Conservation (phyloP, 2,797 vertebrate genomes). For the Fistularia commersonii region DNA sequence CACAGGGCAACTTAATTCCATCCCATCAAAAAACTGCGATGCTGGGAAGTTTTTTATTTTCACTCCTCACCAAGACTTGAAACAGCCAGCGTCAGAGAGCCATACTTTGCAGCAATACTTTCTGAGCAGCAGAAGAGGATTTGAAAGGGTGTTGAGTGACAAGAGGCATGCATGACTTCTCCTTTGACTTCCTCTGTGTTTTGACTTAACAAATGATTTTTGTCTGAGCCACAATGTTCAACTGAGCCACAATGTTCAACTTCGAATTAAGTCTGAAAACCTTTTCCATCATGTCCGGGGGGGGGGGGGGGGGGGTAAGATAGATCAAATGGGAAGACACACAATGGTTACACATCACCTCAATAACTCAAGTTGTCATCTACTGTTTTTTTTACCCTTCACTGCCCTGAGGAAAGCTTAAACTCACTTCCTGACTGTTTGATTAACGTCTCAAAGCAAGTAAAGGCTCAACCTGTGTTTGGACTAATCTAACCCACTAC, state of each 20-base stretch:
- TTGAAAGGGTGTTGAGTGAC: conserved; percentile 49
- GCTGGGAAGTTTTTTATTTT: conserved; percentile 67
- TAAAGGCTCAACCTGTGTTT: conserved; percentile 60
- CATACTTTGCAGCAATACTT: conserved; percentile 62
- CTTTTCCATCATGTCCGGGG: no score
- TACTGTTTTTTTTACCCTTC: neutral
- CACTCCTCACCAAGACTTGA: conserved; percentile 65
- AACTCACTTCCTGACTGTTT: conserved; percentile 26
- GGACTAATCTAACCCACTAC: conserved; percentile 54
- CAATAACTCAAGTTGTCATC: neutral
- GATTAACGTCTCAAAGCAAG: conserved; percentile 65
- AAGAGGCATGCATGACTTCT: conserved; percentile 40
- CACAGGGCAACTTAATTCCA: conserved; percentile 61
- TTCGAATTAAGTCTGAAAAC: no score
- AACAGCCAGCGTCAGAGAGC: conserved; percentile 63
- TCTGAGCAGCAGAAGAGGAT: conserved; percentile 48
- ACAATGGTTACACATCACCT: conserved; percentile 6
- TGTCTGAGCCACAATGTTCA: no score
- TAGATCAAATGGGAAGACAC: no score
- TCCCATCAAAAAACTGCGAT: conserved; percentile 70
- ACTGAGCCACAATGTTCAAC: no score
- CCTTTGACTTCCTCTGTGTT: conserved; percentile 38
- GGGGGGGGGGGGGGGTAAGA: no score
- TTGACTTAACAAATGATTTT: conserved; percentile 25
- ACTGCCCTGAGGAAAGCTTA: conserved; percentile 3